A percentile compares a stretch with the other conserved stretches of the same genome.
phyloP scores from a whole-genome alignment of 2,888 invertebrate genomes.

The Eueremaeus valkanovi region DNA sequence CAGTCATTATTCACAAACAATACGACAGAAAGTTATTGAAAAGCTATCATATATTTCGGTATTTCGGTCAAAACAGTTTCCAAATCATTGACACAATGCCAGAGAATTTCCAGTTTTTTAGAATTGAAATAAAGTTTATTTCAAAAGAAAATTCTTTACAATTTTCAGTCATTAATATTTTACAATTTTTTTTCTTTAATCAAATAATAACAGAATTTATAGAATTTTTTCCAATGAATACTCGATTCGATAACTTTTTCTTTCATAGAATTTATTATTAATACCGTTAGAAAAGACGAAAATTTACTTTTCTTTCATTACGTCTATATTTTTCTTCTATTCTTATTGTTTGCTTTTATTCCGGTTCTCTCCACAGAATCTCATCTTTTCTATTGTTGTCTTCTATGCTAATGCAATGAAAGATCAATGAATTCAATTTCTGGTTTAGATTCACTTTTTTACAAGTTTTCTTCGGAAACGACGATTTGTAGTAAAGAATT shows the following conservation, averaged over 20 bases:
- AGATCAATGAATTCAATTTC: too few species aligned
- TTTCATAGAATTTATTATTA: conserved; percentile 1
- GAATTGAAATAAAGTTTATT: not conserved
- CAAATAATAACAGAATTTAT: not conserved
- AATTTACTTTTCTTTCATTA: not conserved
- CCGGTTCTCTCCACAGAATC: too few species aligned
- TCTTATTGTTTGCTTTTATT: not conserved
- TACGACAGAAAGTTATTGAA: not conserved
- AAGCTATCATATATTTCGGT: not conserved
- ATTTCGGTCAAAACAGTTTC: not conserved
- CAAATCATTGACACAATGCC: not conserved
- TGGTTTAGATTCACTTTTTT: too few species aligned
- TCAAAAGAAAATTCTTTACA: not conserved
- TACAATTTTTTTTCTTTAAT: not conserved
- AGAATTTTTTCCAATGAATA: not conserved
- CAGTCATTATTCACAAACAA: not conserved
- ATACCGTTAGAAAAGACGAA: not conserved
- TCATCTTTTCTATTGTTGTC: too few species aligned
- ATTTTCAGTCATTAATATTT: not conserved
- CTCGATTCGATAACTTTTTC: not conserved
- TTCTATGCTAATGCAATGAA: too few species aligned
- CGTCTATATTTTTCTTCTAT: not conserved
- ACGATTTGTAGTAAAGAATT: too few species aligned
- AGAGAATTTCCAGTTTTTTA: too few species aligned
- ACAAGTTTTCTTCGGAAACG: too few species aligned